These are phyloP conservation scores for Antheraea pernyi DNA, from an alignment of 1,140 invertebrate genomes.

Conservation along the genomic window DNA sequence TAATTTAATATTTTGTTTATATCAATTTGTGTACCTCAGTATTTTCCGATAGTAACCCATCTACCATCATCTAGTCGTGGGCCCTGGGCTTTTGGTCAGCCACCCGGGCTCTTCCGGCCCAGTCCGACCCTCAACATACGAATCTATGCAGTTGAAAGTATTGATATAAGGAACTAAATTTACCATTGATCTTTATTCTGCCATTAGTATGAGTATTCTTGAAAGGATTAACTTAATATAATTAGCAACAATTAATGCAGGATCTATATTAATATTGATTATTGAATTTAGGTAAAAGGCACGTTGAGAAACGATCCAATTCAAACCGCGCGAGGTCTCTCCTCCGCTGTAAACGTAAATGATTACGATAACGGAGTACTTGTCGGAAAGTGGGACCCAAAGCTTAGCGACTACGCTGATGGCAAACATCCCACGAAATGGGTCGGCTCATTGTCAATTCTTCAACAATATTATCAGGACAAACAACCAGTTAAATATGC, in stretches of 20 bases:
- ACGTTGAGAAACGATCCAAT: constrained; percentile 86
- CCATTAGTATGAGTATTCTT: too few relatives aligned
- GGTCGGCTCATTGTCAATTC: constrained; percentile 91
- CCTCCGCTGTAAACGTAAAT: constrained; percentile 89
- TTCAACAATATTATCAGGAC: constrained; percentile 91
- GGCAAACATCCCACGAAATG: constrained; percentile 92
- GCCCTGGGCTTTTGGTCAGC: neutral
- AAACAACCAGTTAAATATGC: constrained; percentile 95
- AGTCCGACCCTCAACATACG: too few relatives aligned
- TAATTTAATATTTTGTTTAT: constrained; percentile 9
- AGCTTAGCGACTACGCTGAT: constrained; percentile 86
- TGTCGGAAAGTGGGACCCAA: constrained; percentile 90
- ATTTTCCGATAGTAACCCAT: neutral
- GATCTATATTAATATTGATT: too few relatives aligned
- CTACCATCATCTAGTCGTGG: constrained; percentile 4
- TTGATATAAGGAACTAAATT: too few relatives aligned
- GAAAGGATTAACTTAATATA: too few relatives aligned
- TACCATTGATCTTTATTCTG: too few relatives aligned
- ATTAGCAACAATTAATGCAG: too few relatives aligned
- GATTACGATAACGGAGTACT: constrained; percentile 92
- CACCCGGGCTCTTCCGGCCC: neutral
- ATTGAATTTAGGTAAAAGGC: constrained; percentile 61
- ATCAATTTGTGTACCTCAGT: constrained; percentile 7
- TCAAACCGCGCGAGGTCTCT: constrained; percentile 86
- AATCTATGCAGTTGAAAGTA: too few relatives aligned